Evolutionary conservation across 2,797 vertebrate genomes (phyloP).

Genomic region (Cossypha niveicapilla): DNA sequence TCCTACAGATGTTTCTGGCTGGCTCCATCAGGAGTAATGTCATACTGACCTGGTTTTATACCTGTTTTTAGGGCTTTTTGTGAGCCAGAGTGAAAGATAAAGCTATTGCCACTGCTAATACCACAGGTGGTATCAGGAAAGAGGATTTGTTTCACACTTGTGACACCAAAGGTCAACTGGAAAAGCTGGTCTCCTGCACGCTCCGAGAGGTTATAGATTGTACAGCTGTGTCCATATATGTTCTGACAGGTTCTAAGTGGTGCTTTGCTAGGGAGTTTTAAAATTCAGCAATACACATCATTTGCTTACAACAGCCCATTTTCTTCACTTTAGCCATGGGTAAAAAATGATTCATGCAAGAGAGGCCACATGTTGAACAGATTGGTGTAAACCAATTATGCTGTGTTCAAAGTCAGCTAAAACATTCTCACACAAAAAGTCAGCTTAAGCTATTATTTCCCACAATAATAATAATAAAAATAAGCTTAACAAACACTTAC

Average conservation of each 20-base stretch:
- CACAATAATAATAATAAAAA: slow-evolving; percentile 52
- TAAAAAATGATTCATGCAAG: slow-evolving; percentile 62
- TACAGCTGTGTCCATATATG: slow-evolving; percentile 31
- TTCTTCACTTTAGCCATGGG: slow-evolving; percentile 13
- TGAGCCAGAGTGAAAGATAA: neutral
- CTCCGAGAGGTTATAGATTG: neutral
- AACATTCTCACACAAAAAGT: slow-evolving; percentile 60
- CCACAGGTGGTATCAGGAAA: neutral
- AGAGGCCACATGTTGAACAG: slow-evolving; percentile 57
- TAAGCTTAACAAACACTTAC: slow-evolving; percentile 44
- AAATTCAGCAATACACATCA: slow-evolving; percentile 54
- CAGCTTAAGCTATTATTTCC: slow-evolving; percentile 52
- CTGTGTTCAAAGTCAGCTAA: slow-evolving; percentile 33
- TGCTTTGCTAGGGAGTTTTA: slow-evolving; percentile 40
- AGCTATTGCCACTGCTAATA: neutral
- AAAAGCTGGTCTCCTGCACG: neutral
- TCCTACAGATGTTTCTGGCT: neutral
- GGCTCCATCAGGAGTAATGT: neutral
- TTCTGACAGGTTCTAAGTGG: slow-evolving; percentile 55
- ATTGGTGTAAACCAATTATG: neutral
- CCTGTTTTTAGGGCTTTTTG: neutral
- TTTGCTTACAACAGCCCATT: slow-evolving; percentile 63
- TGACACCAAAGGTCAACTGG: slow-evolving; percentile 63
- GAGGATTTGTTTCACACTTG: neutral
- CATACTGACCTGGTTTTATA: neutral